Conservation (phyloP, 2,113 vertebrate genomes). For the Macrotus californicus region DNA sequence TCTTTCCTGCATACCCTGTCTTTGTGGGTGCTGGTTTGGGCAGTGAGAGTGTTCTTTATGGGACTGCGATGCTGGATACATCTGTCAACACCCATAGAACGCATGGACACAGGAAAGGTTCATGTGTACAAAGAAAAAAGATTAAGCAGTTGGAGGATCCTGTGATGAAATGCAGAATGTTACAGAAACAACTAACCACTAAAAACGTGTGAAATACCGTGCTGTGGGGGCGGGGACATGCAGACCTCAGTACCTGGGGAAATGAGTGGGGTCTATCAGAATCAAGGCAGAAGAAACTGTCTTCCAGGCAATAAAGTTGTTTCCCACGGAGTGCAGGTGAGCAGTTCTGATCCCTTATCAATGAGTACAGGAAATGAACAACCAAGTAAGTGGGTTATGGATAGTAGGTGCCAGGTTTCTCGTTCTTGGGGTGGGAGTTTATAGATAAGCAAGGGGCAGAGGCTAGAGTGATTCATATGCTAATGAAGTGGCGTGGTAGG, state of each 20-base stretch:
- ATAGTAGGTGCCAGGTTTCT: background rate
- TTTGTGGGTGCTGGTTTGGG: background rate
- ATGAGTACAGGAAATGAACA: background rate
- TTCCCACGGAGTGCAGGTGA: background rate
- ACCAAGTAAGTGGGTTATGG: background rate
- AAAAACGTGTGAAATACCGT: background rate
- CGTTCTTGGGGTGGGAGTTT: background rate
- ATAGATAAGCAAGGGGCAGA: background rate
- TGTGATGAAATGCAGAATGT: background rate
- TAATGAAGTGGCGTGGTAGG: background rate
- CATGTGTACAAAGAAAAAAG: background rate
- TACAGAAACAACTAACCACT: background rate
- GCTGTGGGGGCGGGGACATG: background rate
- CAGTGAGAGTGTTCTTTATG: background rate
- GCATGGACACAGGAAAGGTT: background rate
- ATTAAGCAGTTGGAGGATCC: background rate
- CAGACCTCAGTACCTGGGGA: background rate
- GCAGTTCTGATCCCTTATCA: background rate
- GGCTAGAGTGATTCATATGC: background rate
- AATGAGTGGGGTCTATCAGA: background rate
- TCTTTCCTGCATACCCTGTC: background rate
- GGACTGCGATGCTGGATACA: background rate
- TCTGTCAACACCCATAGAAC: background rate
- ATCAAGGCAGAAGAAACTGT: background rate
- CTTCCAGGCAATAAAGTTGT: background rate